Evolutionary conservation across 2,888 invertebrate species (phyloP), one percentile per base, ranked within the genome.

Genomic region (Caenorhabditis sp.): DNA sequence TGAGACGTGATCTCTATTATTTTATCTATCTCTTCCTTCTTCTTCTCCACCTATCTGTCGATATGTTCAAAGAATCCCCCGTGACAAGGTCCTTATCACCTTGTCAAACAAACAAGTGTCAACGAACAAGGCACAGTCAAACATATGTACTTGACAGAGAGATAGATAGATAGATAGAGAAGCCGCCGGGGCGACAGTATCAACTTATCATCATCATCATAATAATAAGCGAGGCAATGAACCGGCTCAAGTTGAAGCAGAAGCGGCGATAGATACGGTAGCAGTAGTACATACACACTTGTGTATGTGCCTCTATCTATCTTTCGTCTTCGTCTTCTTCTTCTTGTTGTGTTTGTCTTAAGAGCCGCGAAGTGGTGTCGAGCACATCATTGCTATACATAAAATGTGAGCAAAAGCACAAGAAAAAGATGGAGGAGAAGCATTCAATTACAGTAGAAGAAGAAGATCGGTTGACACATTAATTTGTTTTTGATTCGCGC

Each of bases 361-460:
- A 66, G 60, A 65, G 65, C 60, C 61, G 62, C 60, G 60, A 17
- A 49, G 63, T 54, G 63, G 53, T 58, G 60, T 60, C 23, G 59
- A 31, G 59, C 63, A 50, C 64, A 49, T n/a, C 50, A 38, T 52
- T 65, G 25, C 54, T 63, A 31, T 60, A 56, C n/a, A 26, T 21
- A 4, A 5, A 26, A 56, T 21, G 1, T n/a, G n/a, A n/a, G n/a
- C n/a, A n/a, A n/a, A 23, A 56, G 26, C 27, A 26, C 10, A 14
- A 26, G 20, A 36, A 56, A 5, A 26, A 14, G 36, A 21, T n/a
- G 31, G 57, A 36, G 36, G 36, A 31, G 57, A 59, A 38, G 58
- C 64, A 66, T 71, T 71, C 71, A 67, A 71, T 71, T 71, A 71
- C 71, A 67, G 67, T 64, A 67, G 52, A 50, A 50, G 17, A 12